Conservation (phyloP, 2,113 vertebrate genomes). For the Gambusia affinis region DNA sequence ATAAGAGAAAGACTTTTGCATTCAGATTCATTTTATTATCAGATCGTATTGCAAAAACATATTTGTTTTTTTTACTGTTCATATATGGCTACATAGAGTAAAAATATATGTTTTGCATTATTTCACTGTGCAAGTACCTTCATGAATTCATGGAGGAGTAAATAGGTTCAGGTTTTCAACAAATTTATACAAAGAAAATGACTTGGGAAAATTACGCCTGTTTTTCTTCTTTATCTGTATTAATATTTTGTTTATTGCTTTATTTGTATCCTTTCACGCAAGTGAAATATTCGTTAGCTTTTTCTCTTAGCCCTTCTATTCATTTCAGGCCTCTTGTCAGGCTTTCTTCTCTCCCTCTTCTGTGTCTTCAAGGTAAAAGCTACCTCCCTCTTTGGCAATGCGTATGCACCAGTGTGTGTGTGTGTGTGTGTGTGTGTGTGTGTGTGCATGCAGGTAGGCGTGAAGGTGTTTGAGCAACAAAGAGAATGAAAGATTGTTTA, state of each 20-base stretch:
- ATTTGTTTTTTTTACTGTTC: too few relatives aligned
- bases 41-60: too few relatives aligned
- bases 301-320: too few relatives aligned
- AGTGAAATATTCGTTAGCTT: constrained; percentile 60
- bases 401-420: background rate
- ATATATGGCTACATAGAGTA: too few relatives aligned
- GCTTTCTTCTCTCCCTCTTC: constrained; percentile 20
- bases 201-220: background rate
- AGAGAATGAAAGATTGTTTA: constrained; percentile 33
- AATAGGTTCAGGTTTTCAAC: background rate
- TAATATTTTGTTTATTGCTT: background rate
- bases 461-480: constrained; percentile 1
- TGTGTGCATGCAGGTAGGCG: background rate
- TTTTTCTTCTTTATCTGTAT: background rate
- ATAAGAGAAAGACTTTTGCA: too few relatives aligned
- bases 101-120: background rate
- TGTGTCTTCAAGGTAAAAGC: constrained; percentile 61
- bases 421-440: constrained; percentile 3
- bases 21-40: too few relatives aligned
- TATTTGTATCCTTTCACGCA: constrained; percentile 46
- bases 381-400: constrained; percentile 32
- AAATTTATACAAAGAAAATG: background rate
- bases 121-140: background rate
- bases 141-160: background rate
- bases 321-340: constrained; percentile 27